A percentile compares a stretch with the other conserved stretches of the same genome.
Conservation (phyloP, 2,113 vertebrate genomes). For the Oxyura jamaicensis region DNA sequence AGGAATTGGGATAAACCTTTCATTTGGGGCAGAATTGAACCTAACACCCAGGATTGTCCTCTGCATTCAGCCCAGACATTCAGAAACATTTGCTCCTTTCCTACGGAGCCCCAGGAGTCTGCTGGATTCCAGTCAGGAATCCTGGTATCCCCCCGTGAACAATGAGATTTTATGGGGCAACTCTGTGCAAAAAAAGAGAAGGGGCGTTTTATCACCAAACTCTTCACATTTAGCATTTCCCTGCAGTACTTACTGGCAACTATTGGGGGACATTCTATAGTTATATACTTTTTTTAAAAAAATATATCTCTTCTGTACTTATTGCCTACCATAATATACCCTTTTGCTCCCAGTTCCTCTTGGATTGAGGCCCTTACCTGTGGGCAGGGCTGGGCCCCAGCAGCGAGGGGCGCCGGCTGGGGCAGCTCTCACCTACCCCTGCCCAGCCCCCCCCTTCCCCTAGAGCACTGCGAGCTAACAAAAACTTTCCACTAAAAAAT, state of each 20-base stretch:
- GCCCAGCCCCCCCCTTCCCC: not conserved
- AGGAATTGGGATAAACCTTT: not conserved
- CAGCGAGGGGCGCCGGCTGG: not conserved
- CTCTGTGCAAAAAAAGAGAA: conserved; percentile 57
- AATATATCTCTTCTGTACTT: conserved; percentile 63
- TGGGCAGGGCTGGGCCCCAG: not conserved
- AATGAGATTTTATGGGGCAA: not conserved
- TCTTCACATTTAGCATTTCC: conserved; percentile 33
- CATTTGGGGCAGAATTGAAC: not conserved
- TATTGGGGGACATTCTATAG: not conserved
- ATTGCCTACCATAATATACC: conserved; percentile 5
- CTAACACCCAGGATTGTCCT: conserved; percentile 40
- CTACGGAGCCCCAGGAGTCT: not conserved
- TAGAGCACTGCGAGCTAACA: not conserved
- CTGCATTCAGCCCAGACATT: conserved; percentile 50
- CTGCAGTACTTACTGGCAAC: not conserved
- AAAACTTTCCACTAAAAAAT: not conserved
- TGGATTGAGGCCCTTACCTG: not conserved
- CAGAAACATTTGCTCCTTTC: conserved; percentile 22
- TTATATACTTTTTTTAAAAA: conserved; percentile 40
- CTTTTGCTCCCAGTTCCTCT: conserved; percentile 28
- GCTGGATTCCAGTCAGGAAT: conserved; percentile 5
- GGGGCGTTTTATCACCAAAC: not conserved
- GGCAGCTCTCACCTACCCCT: not conserved
- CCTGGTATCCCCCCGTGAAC: not conserved